Evolutionary conservation across 1,140 invertebrate species (phyloP), one percentile per base, ranked within the genome.

Genomic region (Drosophila busckii): DNA sequence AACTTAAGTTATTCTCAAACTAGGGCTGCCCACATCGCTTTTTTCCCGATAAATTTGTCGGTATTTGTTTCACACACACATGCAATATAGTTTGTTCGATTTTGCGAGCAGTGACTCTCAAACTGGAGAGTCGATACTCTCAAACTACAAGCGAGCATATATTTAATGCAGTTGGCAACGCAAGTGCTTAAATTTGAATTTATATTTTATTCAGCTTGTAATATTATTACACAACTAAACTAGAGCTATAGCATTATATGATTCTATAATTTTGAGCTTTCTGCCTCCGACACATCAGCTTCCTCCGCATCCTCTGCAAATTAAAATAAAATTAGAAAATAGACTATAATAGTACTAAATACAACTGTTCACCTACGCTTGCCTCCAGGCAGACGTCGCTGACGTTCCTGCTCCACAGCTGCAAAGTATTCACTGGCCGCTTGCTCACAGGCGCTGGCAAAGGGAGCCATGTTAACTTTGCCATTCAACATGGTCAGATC

Each of bases 271-370:
- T 84, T 84, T n/a, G 68, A 49, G 35, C 60, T 78, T 20, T 86
- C 84, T 1, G 69, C 71, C 16, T 86, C 84, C 4, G 84, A 85
- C 10, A 62, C 55, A 17, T 86, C 85, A 87, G 40, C 70, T 52
- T 87, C 85, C 70, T 86, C 85, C 71, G 42, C 67, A 71, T 87
- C 85, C 82, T 86, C 85, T 87, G 82, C 4, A 85, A n/a, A 87
- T 10, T 2, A 19, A 6, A 10, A 31, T 41, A 20, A 34, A 52
- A 8, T 10, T 19, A 55, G 3, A 16, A 34, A 26, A 20, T 7
- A 13, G 2, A 6, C 3, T 3, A 1, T 13, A 32, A 22, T 7
- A 25, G 2, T 1, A 4, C 26, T 44, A 20, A 29, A 13, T 42
- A 10, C 38, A 25, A 34, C 20, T 17, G 60, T 73, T 84, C 85